Percentiles rank a stretch among this genome's conserved stretches.
Conservation (phyloP, 1,140 invertebrate species). For the Lethrus apterus region DNA sequence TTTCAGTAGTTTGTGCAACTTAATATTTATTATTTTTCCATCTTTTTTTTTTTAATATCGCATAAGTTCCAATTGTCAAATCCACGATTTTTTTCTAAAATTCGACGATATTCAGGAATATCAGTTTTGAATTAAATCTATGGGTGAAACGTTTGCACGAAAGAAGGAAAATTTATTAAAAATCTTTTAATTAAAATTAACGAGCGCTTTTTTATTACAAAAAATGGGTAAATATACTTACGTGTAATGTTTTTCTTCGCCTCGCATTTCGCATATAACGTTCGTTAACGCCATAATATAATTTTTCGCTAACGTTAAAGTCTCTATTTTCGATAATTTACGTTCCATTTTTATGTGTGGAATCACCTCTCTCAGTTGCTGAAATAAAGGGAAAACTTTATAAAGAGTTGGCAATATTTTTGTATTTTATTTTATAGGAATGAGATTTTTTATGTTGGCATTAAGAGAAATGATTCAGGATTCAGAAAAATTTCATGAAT, state of each 20-base stretch:
- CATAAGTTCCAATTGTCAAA: too few species aligned
- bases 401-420: too few species aligned
- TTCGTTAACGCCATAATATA: conserved; percentile 90
- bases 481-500: too few species aligned
- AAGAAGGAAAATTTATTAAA: background rate
- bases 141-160: background rate
- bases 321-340: conserved; percentile 86
- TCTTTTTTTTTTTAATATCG: too few species aligned
- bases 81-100: too few species aligned
- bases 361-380: conserved; percentile 82
- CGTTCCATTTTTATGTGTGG: conserved; percentile 83
- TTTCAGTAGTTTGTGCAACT: too few species aligned
- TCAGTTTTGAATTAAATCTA: too few species aligned
- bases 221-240: conserved; percentile 25
- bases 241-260: conserved; percentile 42
- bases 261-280: conserved; percentile 58
- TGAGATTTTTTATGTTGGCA: too few species aligned
- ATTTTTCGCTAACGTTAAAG: conserved; percentile 84
- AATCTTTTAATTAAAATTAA: background rate
- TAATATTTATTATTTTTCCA: too few species aligned
- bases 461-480: too few species aligned
- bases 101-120: too few species aligned
- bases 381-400: conserved; percentile 44
- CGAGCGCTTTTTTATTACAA: background rate
- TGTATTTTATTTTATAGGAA: too few species aligned